Percentiles rank a stretch among this genome's conserved stretches.
phyloP scores from a whole-genome alignment of 35 echinoderm and acorn worm genomes.

The Anneissia japonica region DNA sequence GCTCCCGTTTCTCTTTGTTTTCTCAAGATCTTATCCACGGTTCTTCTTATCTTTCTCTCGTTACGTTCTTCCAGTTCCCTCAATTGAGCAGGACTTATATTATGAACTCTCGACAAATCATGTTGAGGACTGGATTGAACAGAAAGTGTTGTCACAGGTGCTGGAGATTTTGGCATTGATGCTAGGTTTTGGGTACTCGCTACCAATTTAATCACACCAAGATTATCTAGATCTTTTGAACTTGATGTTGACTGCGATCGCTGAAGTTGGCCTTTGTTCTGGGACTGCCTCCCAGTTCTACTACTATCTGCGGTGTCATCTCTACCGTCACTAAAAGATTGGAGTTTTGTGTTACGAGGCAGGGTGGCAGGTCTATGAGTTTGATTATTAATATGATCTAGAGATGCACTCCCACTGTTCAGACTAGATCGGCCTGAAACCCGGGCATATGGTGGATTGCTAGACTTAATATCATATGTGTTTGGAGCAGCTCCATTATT shows the following conservation, averaged over 20 bases:
- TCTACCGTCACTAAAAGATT: background rate
- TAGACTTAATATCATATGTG: too few relatives aligned
- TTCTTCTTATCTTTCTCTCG: background rate
- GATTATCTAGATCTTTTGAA: background rate
- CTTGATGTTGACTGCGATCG: background rate
- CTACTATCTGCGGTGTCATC: background rate
- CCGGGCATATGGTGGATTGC: too few relatives aligned
- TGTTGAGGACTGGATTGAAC: background rate
- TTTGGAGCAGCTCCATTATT: too few relatives aligned
- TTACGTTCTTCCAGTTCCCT: background rate
- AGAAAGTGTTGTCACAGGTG: background rate
- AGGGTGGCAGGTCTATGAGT: background rate
- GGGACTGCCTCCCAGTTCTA: background rate
- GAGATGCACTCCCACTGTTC: too few relatives aligned
- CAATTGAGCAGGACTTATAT: background rate
- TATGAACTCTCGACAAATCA: background rate
- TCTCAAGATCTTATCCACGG: background rate
- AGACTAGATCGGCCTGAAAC: too few relatives aligned
- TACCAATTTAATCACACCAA: background rate
- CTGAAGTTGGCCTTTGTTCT: too few relatives aligned
- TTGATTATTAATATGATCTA: background rate
- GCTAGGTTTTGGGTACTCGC: background rate
- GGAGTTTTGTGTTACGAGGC: background rate
- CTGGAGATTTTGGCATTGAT: background rate
- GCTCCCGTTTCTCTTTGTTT: background rate